Conservation (phyloP, 2,797 vertebrate species). For the Enoplosus armatus region DNA sequence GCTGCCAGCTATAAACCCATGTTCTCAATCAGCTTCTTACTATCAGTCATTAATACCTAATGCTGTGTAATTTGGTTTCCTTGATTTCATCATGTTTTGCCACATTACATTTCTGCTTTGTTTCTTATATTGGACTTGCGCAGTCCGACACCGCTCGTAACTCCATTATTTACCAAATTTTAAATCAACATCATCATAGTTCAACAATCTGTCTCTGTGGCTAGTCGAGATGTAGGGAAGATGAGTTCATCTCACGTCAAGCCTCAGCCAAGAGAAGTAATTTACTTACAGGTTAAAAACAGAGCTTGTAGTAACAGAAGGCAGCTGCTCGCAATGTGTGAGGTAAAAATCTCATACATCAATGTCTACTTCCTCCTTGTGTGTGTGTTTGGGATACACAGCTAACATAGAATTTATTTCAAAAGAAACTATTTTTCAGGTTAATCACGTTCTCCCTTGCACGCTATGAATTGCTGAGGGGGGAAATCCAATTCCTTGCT, state of each 20-base stretch:
- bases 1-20: background rate
- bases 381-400: background rate
- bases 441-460: slow-evolving; percentile 38
- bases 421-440: slow-evolving; percentile 38
- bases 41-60: background rate
- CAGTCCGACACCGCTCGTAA: background rate
- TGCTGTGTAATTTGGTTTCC: background rate
- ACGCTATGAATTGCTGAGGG: slow-evolving; percentile 26
- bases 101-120: background rate
- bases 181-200: background rate
- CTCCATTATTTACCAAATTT: background rate
- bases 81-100: background rate
- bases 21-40: background rate
- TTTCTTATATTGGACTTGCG: background rate
- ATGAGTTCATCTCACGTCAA: no score
- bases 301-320: no score
- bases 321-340: background rate
- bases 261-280: background rate
- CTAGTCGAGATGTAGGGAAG: background rate
- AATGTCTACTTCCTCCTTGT: background rate
- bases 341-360: background rate
- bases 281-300: background rate
- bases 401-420: background rate
- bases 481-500: slow-evolving; percentile 54
- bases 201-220: background rate